phyloP scores from a whole-genome alignment of 2,888 invertebrate genomes.

The Itoplectis maculator region DNA sequence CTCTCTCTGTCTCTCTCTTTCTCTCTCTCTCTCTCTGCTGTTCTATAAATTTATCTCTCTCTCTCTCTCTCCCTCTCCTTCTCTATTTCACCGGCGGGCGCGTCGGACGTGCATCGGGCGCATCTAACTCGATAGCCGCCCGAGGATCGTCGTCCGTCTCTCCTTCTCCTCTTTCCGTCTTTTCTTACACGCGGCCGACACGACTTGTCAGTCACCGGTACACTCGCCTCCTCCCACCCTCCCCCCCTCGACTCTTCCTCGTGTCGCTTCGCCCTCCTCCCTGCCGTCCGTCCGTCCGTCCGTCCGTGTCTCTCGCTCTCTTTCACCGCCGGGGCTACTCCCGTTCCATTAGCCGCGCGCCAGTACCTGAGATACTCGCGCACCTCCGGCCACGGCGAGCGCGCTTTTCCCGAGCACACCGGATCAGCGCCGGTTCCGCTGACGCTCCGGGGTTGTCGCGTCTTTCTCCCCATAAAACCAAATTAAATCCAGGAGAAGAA shows the following conservation, averaged over 20 bases:
- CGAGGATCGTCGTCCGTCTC: slow-evolving; percentile 45
- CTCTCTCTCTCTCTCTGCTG: slow-evolving; percentile 42
- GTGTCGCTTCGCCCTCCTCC: slow-evolving; percentile 4
- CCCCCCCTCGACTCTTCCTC: slow-evolving; percentile 23
- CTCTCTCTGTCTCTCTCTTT: slow-evolving; percentile 39
- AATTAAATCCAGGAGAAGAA: not conserved
- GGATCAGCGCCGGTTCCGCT: too few species aligned
- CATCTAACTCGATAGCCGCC: slow-evolving; percentile 37
- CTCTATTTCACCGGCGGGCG: slow-evolving; percentile 21
- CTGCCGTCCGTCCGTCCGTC: slow-evolving; percentile 31
- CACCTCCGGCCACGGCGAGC: slow-evolving; percentile 37
- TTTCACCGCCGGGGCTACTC: slow-evolving; percentile 21
- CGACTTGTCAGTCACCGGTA: slow-evolving; percentile 6
- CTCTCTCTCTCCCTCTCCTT: slow-evolving; percentile 46
- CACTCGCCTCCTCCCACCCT: too few species aligned
- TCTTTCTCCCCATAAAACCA: too few species aligned
- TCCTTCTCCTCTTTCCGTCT: slow-evolving; percentile 29
- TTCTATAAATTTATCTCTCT: slow-evolving; percentile 44
- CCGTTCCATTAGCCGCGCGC: slow-evolving; percentile 61
- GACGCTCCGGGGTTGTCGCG: too few species aligned
- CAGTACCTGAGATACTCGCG: slow-evolving; percentile 54
- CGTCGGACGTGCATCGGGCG: slow-evolving; percentile 25
- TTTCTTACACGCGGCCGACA: not conserved
- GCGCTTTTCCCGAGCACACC: slow-evolving; percentile 42
- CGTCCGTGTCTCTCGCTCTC: slow-evolving; percentile 3